Evolutionary conservation across 2,797 vertebrate genomes (phyloP), one percentile per base, ranked within the genome.

Genomic region (Rhodeus uyekii): DNA sequence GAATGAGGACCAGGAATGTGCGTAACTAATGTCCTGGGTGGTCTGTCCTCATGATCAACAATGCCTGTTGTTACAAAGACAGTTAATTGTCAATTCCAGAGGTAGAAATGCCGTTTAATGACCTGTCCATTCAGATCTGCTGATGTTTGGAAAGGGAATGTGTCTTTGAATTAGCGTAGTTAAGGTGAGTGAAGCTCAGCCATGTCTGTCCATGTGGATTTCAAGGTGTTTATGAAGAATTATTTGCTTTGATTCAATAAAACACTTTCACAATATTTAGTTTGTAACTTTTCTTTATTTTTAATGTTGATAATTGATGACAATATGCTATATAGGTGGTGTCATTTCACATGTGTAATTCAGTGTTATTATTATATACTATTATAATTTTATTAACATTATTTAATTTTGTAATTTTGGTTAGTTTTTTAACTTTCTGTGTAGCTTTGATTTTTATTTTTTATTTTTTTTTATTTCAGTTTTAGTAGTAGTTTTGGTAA

Each of bases 11-110:
- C 68, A 89, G 87, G 87, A 92, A 90, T 86, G 84, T 80, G 83
- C 74, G 58, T 84, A 84, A 87, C 80, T 86, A 80, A 39, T 78
- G n/a, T 50, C 75, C 27, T 93, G 92, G 92, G 93, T 94, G 94
- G 93, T 93, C 93, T 86, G 46, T 74, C 32, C 71, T 50, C 39
- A 7, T 38, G 27, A 42, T 14, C 61, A 69, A 84, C 84, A 80
- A 83, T 87, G 82, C 65, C 67, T 78, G 79, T 16, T 9, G 68
- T 86, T 77, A 68, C 53, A 81, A 78, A 83, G 83, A 80, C 77
- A 12, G 36, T 86, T 84, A 68, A 82, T 65, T 82, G 80, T 86
- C 68, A 64, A 16, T 64, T 3, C 6, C 22, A 44, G 75, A 34
- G 48, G 46, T 68, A 53, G 74, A 83, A 64, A 48, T 44, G 14